Percentiles rank a stretch among this genome's conserved stretches.
Conservation (phyloP, 1,140 invertebrate genomes). For the Mamestra configurata region DNA sequence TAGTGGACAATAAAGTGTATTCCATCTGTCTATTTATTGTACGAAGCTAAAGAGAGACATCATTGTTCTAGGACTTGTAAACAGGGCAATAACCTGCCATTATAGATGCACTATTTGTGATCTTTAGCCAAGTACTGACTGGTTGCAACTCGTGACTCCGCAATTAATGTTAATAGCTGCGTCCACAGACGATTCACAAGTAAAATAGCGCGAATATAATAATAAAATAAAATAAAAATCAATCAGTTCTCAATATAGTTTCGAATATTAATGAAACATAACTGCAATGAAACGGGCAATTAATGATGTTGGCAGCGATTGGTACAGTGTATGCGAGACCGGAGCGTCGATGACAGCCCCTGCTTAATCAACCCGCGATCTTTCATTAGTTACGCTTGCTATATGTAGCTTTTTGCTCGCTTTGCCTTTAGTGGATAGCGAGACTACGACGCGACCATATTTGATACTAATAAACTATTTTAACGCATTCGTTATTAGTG, state of each 20-base stretch:
- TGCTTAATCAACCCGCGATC: slow-evolving; percentile 78
- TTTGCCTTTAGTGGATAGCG: slow-evolving; percentile 47
- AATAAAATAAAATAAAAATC: slow-evolving; percentile 38
- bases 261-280: slow-evolving; percentile 82
- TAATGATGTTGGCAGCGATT: slow-evolving; percentile 75
- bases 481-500: slow-evolving; percentile 5
- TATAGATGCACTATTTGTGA: slow-evolving; percentile 31
- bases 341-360: slow-evolving; percentile 68
- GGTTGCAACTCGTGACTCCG: slow-evolving; percentile 11
- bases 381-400: slow-evolving; percentile 80
- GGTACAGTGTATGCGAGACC: slow-evolving; percentile 55
- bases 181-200: not conserved
- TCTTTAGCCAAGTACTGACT: not conserved
- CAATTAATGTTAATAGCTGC: slow-evolving; percentile 30
- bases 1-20: too few species aligned
- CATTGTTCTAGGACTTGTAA: not conserved
- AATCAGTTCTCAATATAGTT: slow-evolving; percentile 70
- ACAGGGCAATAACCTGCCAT: slow-evolving; percentile 2
- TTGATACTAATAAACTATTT: slow-evolving; percentile 32
- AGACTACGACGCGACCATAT: slow-evolving; percentile 19
- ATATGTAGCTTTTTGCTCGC: slow-evolving; percentile 65
- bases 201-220: not conserved
- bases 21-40: too few species aligned
- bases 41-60: not conserved
- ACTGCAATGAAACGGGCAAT: slow-evolving; percentile 81